Base-by-base conservation (phyloP, 92 coral and sea anemone genomes). In the Zoanthus sociatus region DNA sequence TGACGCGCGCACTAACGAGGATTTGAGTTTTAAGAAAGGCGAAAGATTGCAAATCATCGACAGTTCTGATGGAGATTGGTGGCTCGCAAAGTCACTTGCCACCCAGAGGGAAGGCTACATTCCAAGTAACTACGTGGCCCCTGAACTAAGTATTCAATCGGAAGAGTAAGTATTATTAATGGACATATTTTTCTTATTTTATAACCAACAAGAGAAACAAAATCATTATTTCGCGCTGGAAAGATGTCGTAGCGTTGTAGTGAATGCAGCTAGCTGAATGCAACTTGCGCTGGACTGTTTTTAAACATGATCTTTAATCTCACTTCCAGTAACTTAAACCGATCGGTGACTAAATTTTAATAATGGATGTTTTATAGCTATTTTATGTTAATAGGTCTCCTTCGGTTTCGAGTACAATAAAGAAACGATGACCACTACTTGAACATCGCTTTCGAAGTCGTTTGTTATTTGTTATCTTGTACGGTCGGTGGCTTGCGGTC, bases 1-100 rank as follows among this genome's bases (percentile, higher is more conserved):
- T 87, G 99, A 95, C 55, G 99, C 99, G 7, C 93, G 99, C 54
- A 97, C 99, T 6, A 92, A 90, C 87, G 99, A 97, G 78, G 99
- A 97, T 90, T 92, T 97, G 92, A 97, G 95, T 87, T 97, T 97
- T 92, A 89, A 79, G 87, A 97, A 97, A 89, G 92, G 94, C 82
- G 99, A 97, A 69, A 89, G 98, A 64, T 95, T 97, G 83, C 99
- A 97, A 82, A 93, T 97, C 53, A 83, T 97, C 48, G 99, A 97
- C 64, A 97, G 95, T 90, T 95, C 95, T n/a, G 99, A 97, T 88
- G 94, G 97, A 73, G 99, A 97, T 90, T 97, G 99, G 99, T 97
- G 99, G 99, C 93, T 97, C 60, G 99, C 99, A 78, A 94, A 91
- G 32, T 95, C 98, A 78, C 83, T 97, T 70, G 48, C 90, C 2